phyloP scores from a whole-genome alignment of 2,797 vertebrate species.

The Eurystomus glaucurus region DNA sequence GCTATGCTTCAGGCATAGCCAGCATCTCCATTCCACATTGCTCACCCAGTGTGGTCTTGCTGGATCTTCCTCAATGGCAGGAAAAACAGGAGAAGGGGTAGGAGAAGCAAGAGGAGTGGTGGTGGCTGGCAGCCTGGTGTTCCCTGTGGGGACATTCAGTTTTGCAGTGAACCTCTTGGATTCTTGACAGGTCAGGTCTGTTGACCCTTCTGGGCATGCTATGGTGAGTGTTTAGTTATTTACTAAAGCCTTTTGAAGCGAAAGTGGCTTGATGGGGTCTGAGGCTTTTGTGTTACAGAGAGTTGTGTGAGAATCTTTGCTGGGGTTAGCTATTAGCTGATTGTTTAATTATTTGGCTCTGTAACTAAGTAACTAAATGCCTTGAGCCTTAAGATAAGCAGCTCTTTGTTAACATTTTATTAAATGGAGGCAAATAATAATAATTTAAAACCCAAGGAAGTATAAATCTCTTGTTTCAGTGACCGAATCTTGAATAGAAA shows the following conservation, averaged over 20 bases:
- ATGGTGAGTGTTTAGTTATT: constrained; percentile 67
- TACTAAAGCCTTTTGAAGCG: constrained; percentile 70
- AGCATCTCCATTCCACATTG: fast-evolving
- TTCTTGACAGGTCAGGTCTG: constrained; percentile 50
- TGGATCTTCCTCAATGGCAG: background rate
- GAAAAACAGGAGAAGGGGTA: background rate
- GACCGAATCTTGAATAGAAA: background rate
- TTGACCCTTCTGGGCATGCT: constrained; percentile 66
- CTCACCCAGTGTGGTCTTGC: background rate
- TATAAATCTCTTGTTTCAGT: background rate
- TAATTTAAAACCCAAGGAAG: constrained; percentile 16
- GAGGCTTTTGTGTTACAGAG: constrained; percentile 53
- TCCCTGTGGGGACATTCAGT: background rate
- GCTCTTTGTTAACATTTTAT: constrained; percentile 62
- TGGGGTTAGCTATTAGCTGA: constrained; percentile 70
- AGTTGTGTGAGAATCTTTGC: constrained; percentile 68
- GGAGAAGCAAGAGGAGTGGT: background rate
- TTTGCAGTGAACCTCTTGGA: constrained; percentile 47
- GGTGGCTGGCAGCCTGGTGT: background rate
- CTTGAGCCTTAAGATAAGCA: constrained; percentile 69
- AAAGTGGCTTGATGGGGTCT: constrained; percentile 60
- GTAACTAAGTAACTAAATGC: constrained; percentile 74
- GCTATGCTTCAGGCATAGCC: background rate
- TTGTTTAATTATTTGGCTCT: constrained; percentile 69
- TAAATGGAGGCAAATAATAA: constrained; percentile 24